Evolutionary conservation across 2,797 vertebrate genomes (phyloP), one percentile per base, ranked within the genome.

Genomic region (Sternotherus odoratus): DNA sequence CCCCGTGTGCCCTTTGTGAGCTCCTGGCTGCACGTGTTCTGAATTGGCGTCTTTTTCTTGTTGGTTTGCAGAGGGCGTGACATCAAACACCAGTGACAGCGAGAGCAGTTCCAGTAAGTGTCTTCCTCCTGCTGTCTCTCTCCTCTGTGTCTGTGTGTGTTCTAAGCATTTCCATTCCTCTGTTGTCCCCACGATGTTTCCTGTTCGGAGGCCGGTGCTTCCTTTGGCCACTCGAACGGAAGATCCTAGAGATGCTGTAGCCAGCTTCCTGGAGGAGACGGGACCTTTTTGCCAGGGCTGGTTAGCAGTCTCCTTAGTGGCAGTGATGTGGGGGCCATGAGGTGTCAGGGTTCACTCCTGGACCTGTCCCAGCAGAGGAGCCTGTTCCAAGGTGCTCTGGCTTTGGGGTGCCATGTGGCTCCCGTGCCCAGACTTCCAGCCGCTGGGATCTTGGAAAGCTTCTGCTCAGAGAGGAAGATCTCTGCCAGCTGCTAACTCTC

Each of bases 51-150:
- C 92, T 98, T 94, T 98, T 98, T 98, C 96, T 97, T 97, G 92
- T 98, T 98, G 97, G 95, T 98, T 98, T 98, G 97, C 98, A 99
- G 99, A 99, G 98, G 99, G 99, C 78, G 98, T 99, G 98, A 99
- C 99, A 86, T 99, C 99, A 97, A 99, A 99, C 98, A 99, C 99
- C 97, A 99, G 99, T 97, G 99, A 99, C 99, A 99, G 99, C 96
- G 99, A 99, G 98, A 99, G 99, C 98, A 99, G 99, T 98, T 99
- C 99, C 97, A 99, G 99, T 99, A 99, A 99, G 99, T 99, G 95
- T 93, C 96, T 88, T 36, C 95, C 93, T 30, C 82, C 33, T 93
- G 93, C 86, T 97, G 88, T 95, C 93, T 95, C 21, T 0, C 53
- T 24, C 85, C 69, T 12, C 3, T 54, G 66, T 0, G 1, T 60